Conservation (phyloP, 1,140 invertebrate species). For the Meteorus sp. region DNA sequence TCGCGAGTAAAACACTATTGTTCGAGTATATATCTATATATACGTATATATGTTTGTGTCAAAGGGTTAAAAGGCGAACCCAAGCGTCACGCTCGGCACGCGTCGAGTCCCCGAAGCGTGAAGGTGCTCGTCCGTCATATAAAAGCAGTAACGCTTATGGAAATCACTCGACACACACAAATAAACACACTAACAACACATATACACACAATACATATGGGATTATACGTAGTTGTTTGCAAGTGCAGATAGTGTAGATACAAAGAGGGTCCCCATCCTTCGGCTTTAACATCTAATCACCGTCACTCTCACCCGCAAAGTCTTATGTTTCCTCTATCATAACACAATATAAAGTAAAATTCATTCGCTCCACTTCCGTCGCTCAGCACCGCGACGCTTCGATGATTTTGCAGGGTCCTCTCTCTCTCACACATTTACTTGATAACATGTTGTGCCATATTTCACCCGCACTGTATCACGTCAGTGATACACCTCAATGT, state of each 20-base stretch:
- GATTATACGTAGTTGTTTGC: too few species aligned
- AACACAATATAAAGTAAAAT: slow-evolving; percentile 7
- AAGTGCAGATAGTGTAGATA: background rate
- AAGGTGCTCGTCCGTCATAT: slow-evolving; percentile 44
- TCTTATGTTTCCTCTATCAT: too few species aligned
- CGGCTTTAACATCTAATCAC: slow-evolving; percentile 8
- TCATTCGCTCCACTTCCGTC: slow-evolving; percentile 55
- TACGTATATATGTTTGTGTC: slow-evolving; percentile 24
- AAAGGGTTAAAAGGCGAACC: slow-evolving; percentile 30
- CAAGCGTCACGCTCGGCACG: slow-evolving; percentile 45
- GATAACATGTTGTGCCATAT: too few species aligned
- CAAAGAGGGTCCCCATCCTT: background rate
- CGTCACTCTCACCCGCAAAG: slow-evolving; percentile 12
- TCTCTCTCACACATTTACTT: background rate
- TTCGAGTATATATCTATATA: too few species aligned
- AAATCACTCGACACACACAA: slow-evolving; percentile 14
- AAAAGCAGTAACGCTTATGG: slow-evolving; percentile 1
- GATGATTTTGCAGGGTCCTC: slow-evolving; percentile 32
- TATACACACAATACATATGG: too few species aligned
- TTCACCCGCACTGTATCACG: too few species aligned
- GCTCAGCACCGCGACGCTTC: slow-evolving; percentile 55
- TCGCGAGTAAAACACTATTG: background rate
- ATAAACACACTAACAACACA: too few species aligned
- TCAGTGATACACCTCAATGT: too few species aligned
- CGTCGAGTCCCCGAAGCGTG: slow-evolving; percentile 49